These are phyloP conservation scores for Lacerta agilis DNA, from an alignment of 2,797 vertebrate species.

Conservation along the genomic window DNA sequence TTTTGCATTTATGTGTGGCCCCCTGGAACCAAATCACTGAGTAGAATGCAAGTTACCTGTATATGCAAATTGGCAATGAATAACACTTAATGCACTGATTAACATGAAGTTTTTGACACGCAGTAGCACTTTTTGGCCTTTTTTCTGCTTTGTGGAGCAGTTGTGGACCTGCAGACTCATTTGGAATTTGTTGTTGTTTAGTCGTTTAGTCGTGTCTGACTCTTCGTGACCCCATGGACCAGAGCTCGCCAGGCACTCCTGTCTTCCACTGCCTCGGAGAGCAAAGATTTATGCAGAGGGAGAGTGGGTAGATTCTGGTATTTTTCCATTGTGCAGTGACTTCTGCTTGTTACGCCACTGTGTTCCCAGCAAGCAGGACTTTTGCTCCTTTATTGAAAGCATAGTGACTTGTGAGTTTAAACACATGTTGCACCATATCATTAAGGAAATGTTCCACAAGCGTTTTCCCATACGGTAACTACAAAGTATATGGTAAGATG, in stretches of 20 bases:
- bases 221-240: too few species aligned
- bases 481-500: not conserved
- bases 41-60: too few species aligned
- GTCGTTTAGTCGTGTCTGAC: too few species aligned
- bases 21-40: too few species aligned
- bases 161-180: not conserved
- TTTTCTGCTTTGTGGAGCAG: not conserved
- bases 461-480: not conserved
- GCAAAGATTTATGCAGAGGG: not conserved
- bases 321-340: not conserved
- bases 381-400: not conserved
- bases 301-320: not conserved
- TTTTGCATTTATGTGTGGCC: too few species aligned
- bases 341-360: not conserved
- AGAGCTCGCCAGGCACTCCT: too few species aligned
- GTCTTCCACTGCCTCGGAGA: too few species aligned
- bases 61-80: too few species aligned
- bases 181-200: not conserved
- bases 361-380: not conserved
- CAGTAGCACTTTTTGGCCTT: not conserved
- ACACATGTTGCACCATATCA: not conserved
- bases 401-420: not conserved
- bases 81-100: too few species aligned
- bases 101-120: not conserved
- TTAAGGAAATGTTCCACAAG: not conserved